Evolutionary conservation across 2,797 vertebrate species (phyloP).

Genomic region (Propithecus deckenii): DNA sequence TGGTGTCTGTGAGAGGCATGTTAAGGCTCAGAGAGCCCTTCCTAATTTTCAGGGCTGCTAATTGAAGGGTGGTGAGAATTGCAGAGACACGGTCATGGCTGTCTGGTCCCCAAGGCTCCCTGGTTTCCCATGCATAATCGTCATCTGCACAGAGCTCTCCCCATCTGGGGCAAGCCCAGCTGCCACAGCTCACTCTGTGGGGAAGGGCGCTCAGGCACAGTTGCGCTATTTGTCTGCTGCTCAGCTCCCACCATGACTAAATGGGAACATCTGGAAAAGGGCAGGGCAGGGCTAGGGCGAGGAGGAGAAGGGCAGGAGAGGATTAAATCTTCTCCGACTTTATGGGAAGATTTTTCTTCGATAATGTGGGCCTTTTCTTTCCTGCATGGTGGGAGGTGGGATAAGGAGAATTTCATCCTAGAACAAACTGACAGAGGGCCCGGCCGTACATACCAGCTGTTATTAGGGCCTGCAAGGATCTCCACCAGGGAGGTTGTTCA

Average conservation of each 20-base stretch:
- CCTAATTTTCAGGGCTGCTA: slow-evolving; percentile 61
- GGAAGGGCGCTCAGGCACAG: slow-evolving; percentile 83
- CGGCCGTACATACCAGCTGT: slow-evolving; percentile 13
- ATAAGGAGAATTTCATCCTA: slow-evolving; percentile 37
- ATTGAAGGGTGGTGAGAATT: slow-evolving; percentile 63
- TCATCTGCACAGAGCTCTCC: slow-evolving; percentile 78
- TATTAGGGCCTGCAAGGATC: background rate
- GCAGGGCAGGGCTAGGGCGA: slow-evolving; percentile 79
- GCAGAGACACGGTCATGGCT: background rate
- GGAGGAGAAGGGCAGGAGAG: slow-evolving; percentile 53
- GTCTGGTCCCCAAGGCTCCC: slow-evolving; percentile 70
- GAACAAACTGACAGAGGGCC: slow-evolving; percentile 1
- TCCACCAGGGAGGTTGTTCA: background rate
- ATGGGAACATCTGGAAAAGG: slow-evolving; percentile 87
- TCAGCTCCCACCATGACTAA: slow-evolving; percentile 87
- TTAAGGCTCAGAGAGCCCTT: slow-evolving; percentile 13
- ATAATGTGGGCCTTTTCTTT: slow-evolving; percentile 80
- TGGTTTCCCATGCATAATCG: slow-evolving; percentile 83
- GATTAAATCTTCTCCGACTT: slow-evolving; percentile 83
- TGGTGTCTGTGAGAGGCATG: slow-evolving; percentile 46
- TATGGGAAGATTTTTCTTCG: slow-evolving; percentile 81
- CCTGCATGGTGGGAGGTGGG: slow-evolving; percentile 72
- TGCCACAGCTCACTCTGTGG: slow-evolving; percentile 79
- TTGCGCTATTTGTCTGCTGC: slow-evolving; percentile 82
- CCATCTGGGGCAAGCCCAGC: slow-evolving; percentile 84